Conservation (phyloP, 1,140 invertebrate species). For the Ceratina japonica region DNA sequence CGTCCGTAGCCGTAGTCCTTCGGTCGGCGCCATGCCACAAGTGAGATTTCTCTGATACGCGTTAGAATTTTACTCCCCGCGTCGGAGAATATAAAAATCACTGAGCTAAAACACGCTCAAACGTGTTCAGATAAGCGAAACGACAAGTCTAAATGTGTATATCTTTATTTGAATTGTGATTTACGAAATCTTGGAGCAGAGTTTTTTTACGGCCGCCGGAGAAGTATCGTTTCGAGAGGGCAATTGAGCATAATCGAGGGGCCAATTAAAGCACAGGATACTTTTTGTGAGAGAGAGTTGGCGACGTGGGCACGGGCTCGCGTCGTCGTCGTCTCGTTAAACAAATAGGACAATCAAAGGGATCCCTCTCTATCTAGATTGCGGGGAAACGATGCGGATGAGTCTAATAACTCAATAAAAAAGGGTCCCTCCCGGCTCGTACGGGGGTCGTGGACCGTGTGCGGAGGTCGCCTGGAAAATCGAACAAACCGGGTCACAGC, state of each 20-base stretch:
- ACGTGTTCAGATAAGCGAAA: too few species aligned
- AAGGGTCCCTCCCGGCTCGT: not conserved
- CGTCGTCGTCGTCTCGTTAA: conserved; percentile 31
- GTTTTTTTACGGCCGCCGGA: not conserved
- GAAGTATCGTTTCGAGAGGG: not conserved
- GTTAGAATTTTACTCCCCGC: too few species aligned
- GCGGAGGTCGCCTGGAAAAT: not conserved
- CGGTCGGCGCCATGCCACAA: too few species aligned
- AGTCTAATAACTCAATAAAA: conserved; percentile 31
- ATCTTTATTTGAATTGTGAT: not conserved
- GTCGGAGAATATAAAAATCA: too few species aligned
- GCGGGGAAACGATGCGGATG: conserved; percentile 21
- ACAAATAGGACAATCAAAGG: conserved; percentile 41
- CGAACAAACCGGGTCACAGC: not conserved
- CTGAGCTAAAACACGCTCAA: too few species aligned
- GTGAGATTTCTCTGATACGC: too few species aligned
- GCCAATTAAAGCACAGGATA: conserved; percentile 18
- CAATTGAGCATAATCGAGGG: conserved; percentile 20
- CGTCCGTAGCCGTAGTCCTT: too few species aligned
- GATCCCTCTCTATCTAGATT: conserved; percentile 8
- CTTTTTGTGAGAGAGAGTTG: conserved; percentile 15
- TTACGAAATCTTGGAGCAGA: not conserved
- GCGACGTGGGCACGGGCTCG: not conserved
- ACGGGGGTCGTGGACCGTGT: not conserved
- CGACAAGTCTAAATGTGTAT: too few species aligned